Conservation (phyloP, 2,888 invertebrate genomes). For the Ceraclea dissimilis region DNA sequence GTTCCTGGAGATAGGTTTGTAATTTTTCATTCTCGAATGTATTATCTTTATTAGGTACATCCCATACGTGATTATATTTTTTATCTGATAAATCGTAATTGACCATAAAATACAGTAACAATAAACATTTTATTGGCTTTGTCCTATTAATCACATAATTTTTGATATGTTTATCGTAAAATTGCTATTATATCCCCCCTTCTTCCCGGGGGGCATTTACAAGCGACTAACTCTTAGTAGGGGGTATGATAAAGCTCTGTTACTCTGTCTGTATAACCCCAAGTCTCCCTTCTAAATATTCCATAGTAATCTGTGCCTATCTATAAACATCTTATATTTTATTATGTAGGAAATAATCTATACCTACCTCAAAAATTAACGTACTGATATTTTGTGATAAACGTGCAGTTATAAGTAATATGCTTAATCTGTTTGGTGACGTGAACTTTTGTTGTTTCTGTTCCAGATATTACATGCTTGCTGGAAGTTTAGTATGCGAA, state of each 20-base stretch:
- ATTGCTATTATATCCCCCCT: constrained; percentile 14
- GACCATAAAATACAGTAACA: not conserved
- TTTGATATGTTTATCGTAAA: constrained; percentile 22
- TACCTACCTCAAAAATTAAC: too few relatives aligned
- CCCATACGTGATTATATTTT: not conserved
- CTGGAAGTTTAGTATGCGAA: constrained; percentile 88
- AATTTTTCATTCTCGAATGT: not conserved
- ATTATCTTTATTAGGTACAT: too few relatives aligned
- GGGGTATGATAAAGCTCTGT: not conserved
- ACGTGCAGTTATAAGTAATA: too few relatives aligned
- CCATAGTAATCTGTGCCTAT: too few relatives aligned
- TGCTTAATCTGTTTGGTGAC: too few relatives aligned
- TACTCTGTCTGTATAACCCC: not conserved
- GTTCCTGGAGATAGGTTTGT: constrained; percentile 81
- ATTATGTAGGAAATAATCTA: too few relatives aligned
- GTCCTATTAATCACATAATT: constrained; percentile 11
- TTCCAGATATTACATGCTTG: constrained; percentile 76
- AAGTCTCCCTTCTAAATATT: not conserved
- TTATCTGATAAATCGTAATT: not conserved
- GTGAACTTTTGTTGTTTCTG: not conserved
- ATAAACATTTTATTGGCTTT: not conserved
- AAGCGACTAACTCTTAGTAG: constrained; percentile 15
- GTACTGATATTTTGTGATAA: too few relatives aligned
- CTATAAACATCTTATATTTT: too few relatives aligned
- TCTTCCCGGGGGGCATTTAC: constrained; percentile 14